Conservation (phyloP, 2,797 vertebrate genomes). For the Falco berigora region DNA sequence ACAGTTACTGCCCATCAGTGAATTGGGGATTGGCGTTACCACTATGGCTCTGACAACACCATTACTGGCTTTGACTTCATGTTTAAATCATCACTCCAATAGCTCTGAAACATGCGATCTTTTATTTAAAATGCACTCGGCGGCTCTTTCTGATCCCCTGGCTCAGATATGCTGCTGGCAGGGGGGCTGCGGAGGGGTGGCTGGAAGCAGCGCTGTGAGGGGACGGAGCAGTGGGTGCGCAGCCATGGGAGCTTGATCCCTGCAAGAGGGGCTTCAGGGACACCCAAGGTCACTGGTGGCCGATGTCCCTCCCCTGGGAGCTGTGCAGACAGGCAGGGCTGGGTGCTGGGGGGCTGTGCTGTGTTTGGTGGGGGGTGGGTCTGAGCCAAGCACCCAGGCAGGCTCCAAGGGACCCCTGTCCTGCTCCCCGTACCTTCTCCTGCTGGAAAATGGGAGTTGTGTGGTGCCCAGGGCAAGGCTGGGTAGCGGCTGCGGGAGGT, state of each 20-base stretch:
- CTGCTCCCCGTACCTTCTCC: neutral
- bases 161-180: neutral
- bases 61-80: constrained; percentile 6
- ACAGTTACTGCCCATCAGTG: neutral
- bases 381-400: neutral
- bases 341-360: neutral
- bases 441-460: neutral
- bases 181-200: neutral
- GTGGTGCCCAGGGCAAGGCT: neutral
- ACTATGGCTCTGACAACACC: neutral
- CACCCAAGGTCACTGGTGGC: neutral
- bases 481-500: neutral
- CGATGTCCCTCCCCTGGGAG: neutral
- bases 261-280: neutral
- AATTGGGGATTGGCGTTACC: neutral
- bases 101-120: neutral
- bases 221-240: rapidly evolving
- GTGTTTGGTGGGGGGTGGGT: neutral
- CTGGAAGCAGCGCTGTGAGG: neutral
- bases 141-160: neutral
- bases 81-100: neutral
- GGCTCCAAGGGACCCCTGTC: neutral
- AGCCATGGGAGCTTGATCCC: neutral
- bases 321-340: neutral
- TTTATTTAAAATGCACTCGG: neutral